Percentiles rank a stretch among this genome's conserved stretches.
phyloP scores from a whole-genome alignment of 2,113 vertebrate species.

The Atherinomorus stipes region DNA sequence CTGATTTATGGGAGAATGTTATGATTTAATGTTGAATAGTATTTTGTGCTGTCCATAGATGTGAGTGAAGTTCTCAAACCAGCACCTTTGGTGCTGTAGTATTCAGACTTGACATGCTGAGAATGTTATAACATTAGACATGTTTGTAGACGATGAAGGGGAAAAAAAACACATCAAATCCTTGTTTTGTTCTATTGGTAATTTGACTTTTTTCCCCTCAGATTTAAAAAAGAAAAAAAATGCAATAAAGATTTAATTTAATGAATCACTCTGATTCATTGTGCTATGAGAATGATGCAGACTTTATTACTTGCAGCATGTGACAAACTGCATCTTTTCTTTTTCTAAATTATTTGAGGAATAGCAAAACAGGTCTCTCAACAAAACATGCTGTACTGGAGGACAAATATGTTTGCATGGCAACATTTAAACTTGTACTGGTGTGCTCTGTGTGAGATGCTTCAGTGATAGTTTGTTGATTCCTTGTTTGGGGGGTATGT shows the following conservation, averaged over 20 bases:
- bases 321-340: conserved; percentile 24
- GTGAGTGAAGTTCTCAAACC: conserved; percentile 10
- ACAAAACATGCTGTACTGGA: neutral
- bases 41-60: conserved; percentile 25
- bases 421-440: too few species aligned
- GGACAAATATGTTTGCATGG: neutral
- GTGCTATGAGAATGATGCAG: neutral
- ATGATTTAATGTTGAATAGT: conserved; percentile 2
- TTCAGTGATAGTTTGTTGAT: neutral
- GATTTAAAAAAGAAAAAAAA: neutral
- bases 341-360: neutral
- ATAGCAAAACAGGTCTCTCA: neutral
- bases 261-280: neutral
- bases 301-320: neutral
- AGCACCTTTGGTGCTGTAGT: neutral
- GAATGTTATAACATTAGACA: neutral
- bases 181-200: neutral
- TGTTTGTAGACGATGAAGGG: conserved; percentile 11
- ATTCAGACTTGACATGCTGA: neutral
- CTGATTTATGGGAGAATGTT: neutral
- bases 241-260: neutral
- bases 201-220: neutral
- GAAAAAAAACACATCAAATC: neutral
- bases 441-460: neutral
- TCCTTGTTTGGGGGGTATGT: neutral